Evolutionary conservation across 1,140 invertebrate genomes (phyloP), one percentile per base, ranked within the genome.

Genomic region (Lepidotrigona ventralis): DNA sequence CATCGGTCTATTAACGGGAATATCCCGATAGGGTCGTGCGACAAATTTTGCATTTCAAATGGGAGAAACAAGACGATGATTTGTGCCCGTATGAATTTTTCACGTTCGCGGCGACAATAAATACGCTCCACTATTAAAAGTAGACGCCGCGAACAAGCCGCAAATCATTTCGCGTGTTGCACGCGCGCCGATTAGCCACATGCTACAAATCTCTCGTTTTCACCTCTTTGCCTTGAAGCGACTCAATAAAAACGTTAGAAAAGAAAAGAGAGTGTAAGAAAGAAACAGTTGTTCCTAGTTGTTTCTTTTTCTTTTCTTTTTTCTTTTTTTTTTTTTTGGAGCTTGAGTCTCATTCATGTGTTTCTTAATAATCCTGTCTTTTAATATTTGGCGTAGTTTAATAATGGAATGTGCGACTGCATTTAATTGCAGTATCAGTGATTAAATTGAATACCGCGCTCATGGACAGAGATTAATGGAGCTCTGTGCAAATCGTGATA

Each of bases 111-210:
- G 53, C 54, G n/a, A 53, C 54, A 46, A 58, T 83, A 78, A 78
- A 78, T 51, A 78, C 39, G 21, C 75, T 63, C 75, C 46, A 83
- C 63, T 56, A 81, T 81, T 81, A 81, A 75, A 76, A 75, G 80
- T 76, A 74, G 80, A 81, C 53, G 75, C 17, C 39, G 46, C 64
- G 74, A 69, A 71, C 81, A 29, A 66, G 60, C 51, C 58, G 69
- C 69, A 80, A 84, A 84, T 84, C 82, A 85, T 81, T 74, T 81
- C 66, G 83, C 83, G 83, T 85, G 83, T 76, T 26, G 83, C 83
- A 85, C 83, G 83, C 83, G 78, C 51, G 21, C 19, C 83, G 83
- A 85, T 85, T 85, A 85, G 4, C 72, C 54, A 64, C 83, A 85
- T 81, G 83, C 78, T 69, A 75, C 33, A n/a, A 39, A 23, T 21